Percentiles rank a stretch among this genome's conserved stretches.
These are phyloP conservation scores for Pholis gunnellus DNA, from an alignment of 2,113 vertebrate species.

Conservation along the genomic window DNA sequence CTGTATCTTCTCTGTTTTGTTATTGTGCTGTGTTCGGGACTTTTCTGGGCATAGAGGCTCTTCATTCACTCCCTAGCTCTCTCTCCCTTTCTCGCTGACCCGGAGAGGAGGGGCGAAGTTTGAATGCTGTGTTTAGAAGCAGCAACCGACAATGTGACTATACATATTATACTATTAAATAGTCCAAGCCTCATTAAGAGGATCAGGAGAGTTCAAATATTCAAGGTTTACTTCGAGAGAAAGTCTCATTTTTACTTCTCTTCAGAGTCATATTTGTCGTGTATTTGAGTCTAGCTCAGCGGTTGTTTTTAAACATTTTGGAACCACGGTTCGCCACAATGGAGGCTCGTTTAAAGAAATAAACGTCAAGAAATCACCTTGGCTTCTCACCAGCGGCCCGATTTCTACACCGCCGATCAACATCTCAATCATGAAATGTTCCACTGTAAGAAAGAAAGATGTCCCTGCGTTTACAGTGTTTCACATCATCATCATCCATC, in stretches of 20 bases:
- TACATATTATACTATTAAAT: slow-evolving; percentile 2
- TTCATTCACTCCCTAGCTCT: not conserved
- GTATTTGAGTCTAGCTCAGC: not conserved
- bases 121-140: not conserved
- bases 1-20: not conserved
- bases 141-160: too few relatives aligned
- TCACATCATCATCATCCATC: slow-evolving; percentile 2
- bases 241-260: slow-evolving; percentile 5
- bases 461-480: not conserved
- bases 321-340: slow-evolving; percentile 30
- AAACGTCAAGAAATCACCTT: slow-evolving; percentile 32
- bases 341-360: slow-evolving; percentile 10
- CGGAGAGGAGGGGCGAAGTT: not conserved
- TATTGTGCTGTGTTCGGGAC: not conserved
- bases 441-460: slow-evolving; percentile 15
- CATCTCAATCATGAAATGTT: slow-evolving; percentile 44
- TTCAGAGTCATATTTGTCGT: slow-evolving; percentile 5
- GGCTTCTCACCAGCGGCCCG: not conserved
- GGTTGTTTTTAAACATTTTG: slow-evolving; percentile 27
- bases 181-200: not conserved
- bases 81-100: not conserved
- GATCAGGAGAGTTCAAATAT: slow-evolving; percentile 25
- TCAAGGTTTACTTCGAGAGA: not conserved
- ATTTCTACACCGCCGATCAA: slow-evolving; percentile 41
- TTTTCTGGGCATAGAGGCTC: not conserved